Conservation (phyloP, 2,113 vertebrate genomes). For the Anguilla japonica region DNA sequence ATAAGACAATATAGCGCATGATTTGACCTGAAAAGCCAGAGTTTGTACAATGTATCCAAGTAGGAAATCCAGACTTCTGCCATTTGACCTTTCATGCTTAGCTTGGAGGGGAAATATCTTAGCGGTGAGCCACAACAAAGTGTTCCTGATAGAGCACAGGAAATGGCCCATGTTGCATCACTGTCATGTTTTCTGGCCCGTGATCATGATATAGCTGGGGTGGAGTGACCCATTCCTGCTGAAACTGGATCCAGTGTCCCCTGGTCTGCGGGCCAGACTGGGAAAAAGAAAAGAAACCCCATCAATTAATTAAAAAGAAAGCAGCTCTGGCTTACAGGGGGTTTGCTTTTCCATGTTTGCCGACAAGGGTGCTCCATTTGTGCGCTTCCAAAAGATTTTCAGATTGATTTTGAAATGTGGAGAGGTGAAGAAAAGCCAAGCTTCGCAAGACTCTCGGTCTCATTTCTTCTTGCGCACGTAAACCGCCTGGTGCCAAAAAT, state of each 20-base stretch:
- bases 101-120: conserved; percentile 18
- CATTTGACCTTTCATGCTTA: conserved; percentile 26
- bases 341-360: conserved; percentile 6
- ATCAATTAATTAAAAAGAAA: conserved; percentile 21
- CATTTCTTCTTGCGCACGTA: conserved; percentile 38
- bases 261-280: conserved; percentile 21
- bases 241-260: conserved; percentile 38
- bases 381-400: conserved; percentile 29
- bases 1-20: not conserved
- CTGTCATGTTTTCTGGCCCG: conserved; percentile 34
- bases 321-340: not conserved
- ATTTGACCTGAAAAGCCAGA: conserved; percentile 22
- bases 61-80: conserved; percentile 30
- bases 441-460: not conserved
- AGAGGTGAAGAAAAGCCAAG: conserved; percentile 19
- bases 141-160: conserved; percentile 31
- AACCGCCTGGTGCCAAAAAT: conserved; percentile 46
- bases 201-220: conserved; percentile 34
- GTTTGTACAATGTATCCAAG: conserved; percentile 32
- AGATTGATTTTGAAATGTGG: conserved; percentile 31
- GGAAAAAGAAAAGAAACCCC: conserved; percentile 34
- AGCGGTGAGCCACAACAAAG: conserved; percentile 38
- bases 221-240: conserved; percentile 42
- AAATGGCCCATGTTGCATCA: conserved; percentile 35
- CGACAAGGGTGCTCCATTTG: conserved; percentile 27